Evolutionary conservation across 2,797 vertebrate genomes (phyloP).

Genomic region (Pangasius krempfi): DNA sequence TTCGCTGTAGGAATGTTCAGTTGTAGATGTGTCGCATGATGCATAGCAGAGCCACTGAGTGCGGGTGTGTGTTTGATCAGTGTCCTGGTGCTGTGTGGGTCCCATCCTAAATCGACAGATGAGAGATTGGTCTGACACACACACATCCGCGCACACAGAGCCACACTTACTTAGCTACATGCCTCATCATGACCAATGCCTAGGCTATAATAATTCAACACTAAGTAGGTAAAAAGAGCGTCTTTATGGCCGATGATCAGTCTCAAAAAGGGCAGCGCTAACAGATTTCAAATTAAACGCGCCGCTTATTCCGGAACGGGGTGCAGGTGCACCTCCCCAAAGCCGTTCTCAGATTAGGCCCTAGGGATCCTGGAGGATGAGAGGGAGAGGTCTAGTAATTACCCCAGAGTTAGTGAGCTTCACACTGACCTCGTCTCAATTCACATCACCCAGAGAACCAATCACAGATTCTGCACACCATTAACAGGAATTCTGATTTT

Average conservation of each 20-base stretch:
- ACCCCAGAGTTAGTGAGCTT: slow-evolving; percentile 45
- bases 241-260: slow-evolving; percentile 76
- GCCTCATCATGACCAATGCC: slow-evolving; percentile 69
- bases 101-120: slow-evolving; percentile 65
- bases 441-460: slow-evolving; percentile 32
- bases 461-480: not conserved
- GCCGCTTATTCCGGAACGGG: slow-evolving; percentile 76
- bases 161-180: slow-evolving; percentile 60
- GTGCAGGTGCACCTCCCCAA: slow-evolving; percentile 72
- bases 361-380: slow-evolving; percentile 67
- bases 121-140: slow-evolving; percentile 62
- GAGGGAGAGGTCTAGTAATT: slow-evolving; percentile 51
- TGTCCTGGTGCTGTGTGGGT: slow-evolving; percentile 16
- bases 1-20: not conserved
- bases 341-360: slow-evolving; percentile 69
- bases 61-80: not conserved
- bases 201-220: slow-evolving; percentile 73
- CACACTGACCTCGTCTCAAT: slow-evolving; percentile 40
- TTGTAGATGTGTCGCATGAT: not conserved
- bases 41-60: not conserved
- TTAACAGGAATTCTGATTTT: slow-evolving; percentile 8
- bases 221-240: slow-evolving; percentile 64
- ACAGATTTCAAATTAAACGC: slow-evolving; percentile 78
- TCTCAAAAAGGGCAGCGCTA: slow-evolving; percentile 76
- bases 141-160: slow-evolving; percentile 30